Evolutionary conservation across 2,888 invertebrate species (phyloP).

Genomic region (Cheilosia urbana): DNA sequence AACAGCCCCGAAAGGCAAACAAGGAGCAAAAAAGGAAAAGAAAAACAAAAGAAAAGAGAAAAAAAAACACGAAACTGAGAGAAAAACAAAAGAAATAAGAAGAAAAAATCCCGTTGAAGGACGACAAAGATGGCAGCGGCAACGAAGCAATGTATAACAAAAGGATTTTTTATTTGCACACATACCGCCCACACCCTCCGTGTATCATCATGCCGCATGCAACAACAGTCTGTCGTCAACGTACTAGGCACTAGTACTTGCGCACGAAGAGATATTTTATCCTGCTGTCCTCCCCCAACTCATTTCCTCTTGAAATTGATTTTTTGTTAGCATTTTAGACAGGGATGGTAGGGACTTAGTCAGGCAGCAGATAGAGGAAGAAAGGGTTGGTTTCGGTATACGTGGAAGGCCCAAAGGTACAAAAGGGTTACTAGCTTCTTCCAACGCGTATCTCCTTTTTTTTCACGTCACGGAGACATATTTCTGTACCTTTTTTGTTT

Average conservation of each 20-base stretch:
- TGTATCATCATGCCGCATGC: conserved; percentile 10
- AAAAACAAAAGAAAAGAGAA: conserved; percentile 27
- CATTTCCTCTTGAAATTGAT: conserved; percentile 43
- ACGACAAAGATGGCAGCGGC: conserved; percentile 70
- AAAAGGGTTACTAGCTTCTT: conserved; percentile 65
- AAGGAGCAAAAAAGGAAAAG: conserved; percentile 22
- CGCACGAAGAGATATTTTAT: conserved; percentile 69
- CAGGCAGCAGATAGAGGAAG: conserved; percentile 2
- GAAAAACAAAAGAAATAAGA: conserved; percentile 38
- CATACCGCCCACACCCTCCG: neutral
- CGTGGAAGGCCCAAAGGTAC: conserved; percentile 60
- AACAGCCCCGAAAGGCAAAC: conserved; percentile 69
- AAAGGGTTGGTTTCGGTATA: neutral
- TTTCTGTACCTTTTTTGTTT: conserved; percentile 34
- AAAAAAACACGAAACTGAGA: conserved; percentile 4
- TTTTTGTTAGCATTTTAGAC: conserved; percentile 50
- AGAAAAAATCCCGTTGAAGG: conserved; percentile 65
- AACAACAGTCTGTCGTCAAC: conserved; percentile 11
- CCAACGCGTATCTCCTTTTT: conserved; percentile 30
- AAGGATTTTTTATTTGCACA: conserved; percentile 58
- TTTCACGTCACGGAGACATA: conserved; percentile 47
- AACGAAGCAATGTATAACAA: conserved; percentile 62
- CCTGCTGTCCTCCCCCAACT: conserved; percentile 48
- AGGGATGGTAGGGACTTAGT: conserved; percentile 18
- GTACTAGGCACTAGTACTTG: conserved; percentile 41